A percentile compares a stretch with the other conserved stretches of the same genome.
Evolutionary conservation across 2,797 vertebrate species (phyloP).

Genomic region (Trachops cirrhosus): DNA sequence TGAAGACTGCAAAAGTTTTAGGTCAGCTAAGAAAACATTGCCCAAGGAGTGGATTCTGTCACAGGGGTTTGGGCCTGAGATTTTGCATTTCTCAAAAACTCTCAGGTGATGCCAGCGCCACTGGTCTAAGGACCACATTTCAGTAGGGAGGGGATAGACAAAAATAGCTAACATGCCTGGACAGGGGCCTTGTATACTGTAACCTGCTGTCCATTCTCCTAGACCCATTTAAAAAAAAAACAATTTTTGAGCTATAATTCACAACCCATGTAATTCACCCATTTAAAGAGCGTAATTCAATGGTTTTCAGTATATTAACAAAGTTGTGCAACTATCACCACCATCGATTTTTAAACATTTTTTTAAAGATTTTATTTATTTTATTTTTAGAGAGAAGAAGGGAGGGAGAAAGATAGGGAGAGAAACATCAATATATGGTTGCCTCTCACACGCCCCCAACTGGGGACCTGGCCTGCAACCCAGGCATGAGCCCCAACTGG

Average conservation of each 20-base stretch:
- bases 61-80: neutral
- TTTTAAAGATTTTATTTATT: no score
- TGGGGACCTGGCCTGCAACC: no score
- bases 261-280: neutral
- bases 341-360: neutral
- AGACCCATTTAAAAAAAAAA: neutral
- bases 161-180: neutral
- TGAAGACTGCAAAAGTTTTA: neutral
- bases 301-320: neutral
- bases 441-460: no score
- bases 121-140: neutral
- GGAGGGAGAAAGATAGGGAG: no score
- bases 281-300: neutral
- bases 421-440: no score
- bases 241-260: neutral
- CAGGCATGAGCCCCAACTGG: no score
- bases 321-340: neutral
- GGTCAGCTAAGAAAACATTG: neutral
- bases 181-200: neutral
- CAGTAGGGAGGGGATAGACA: neutral
- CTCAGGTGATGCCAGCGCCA: neutral
- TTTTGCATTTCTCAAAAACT: neutral
- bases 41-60: neutral
- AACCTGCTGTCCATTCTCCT: neutral
- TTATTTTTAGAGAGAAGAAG: no score